Base-by-base conservation (phyloP, 2,888 invertebrate species). In the Metacarcinus magister region DNA sequence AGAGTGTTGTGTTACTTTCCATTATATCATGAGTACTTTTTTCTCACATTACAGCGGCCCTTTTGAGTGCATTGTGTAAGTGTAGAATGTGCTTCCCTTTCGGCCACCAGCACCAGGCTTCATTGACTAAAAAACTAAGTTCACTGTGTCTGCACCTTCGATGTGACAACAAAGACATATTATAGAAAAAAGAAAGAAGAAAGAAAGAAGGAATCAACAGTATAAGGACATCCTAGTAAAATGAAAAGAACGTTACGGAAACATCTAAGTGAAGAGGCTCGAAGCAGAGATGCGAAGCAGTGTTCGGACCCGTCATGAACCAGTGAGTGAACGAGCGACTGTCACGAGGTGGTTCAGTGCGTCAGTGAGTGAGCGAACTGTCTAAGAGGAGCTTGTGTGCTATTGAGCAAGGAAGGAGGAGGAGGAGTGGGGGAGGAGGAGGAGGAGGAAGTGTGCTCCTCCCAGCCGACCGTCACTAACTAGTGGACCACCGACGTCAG, bases 261-360 rank as follows among this genome's bases (percentile, higher is more conserved):
- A 67, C n/a, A 67, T n/a, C 67, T n/a, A 19, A 67, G 67, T 67
- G 67, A 67, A 67, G 19, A 67, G 67, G 67, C n/a, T 19, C 67
- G 67, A 23, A 67, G 67, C 67, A n/a, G 67, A 67, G 67, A 19
- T 7, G n/a, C n/a, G 67, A 67, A 67, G 19, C 60, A 60, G 60
- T 60, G 60, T 19, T 60, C 60, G 67, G 67, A 67, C 67, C n/a
- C 67, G 67, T 67, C 67, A 67, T 67, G 67, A 67, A 67, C 67
- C 67, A 67, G 67, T 67, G n/a, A 23, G n/a, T n/a, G 16, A 23
- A n/a, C n/a, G 67, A 67, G 23, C 23, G 67, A 67, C 67, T 67
- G n/a, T n/a, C 67, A 67, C 67, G n/a, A 67, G 7, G n/a, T 16
- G 54, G 54, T 54, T 54, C 54, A 54, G 67, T 67, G n/a, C 67